phyloP scores from a whole-genome alignment of 2,888 invertebrate species.

The Cephus pulcher region DNA sequence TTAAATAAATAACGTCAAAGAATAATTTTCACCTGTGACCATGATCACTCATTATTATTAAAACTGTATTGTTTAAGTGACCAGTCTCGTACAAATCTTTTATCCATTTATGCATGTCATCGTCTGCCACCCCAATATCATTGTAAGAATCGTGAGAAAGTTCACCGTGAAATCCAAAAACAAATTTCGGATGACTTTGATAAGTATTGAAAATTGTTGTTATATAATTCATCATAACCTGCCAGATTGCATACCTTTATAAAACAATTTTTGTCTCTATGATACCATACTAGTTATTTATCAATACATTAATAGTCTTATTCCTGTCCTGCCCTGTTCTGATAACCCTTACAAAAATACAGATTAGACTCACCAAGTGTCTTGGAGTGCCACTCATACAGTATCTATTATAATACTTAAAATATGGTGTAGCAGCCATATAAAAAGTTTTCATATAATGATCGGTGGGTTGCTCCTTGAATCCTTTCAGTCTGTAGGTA shows the following conservation, averaged over 20 bases:
- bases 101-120: conserved; percentile 78
- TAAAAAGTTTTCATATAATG: conserved; percentile 90
- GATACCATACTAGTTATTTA: neutral
- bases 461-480: conserved; percentile 84
- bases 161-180: conserved; percentile 90
- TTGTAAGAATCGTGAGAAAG: conserved; percentile 90
- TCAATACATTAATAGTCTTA: conserved; percentile 43
- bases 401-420: conserved; percentile 70
- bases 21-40: conserved; percentile 76
- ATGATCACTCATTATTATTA: conserved; percentile 94
- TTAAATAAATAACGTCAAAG: neutral
- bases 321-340: neutral
- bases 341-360: conserved; percentile 7
- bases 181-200: conserved; percentile 79
- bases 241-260: conserved; percentile 17
- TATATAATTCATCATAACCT: conserved; percentile 70
- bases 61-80: conserved; percentile 80
- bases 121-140: conserved; percentile 81
- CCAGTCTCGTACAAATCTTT: conserved; percentile 72
- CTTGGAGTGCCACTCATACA: conserved; percentile 81
- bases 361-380: conserved; percentile 73
- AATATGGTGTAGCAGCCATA: conserved; percentile 73
- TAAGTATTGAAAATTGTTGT: conserved; percentile 73
- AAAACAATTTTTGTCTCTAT: neutral
- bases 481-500: conserved; percentile 90